phyloP scores from a whole-genome alignment of 1,140 invertebrate genomes.

The Drosophila paulistorum region DNA sequence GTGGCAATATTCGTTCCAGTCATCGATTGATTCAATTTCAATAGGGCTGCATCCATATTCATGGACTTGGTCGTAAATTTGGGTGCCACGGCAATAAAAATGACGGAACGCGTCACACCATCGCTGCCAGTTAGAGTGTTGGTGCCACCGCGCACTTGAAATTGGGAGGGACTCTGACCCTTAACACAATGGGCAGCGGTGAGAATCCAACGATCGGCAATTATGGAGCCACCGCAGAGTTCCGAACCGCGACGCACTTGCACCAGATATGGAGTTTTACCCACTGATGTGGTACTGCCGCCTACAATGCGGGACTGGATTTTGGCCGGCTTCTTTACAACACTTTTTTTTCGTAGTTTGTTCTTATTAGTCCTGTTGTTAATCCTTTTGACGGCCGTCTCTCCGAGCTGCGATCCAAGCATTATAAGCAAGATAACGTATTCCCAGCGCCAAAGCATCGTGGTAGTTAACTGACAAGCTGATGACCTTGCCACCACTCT shows the following conservation, averaged over 20 bases:
- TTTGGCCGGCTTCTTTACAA: neutral
- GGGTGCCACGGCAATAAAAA: conserved; percentile 8
- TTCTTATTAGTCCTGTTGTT: conserved; percentile 11
- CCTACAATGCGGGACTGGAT: conserved; percentile 48
- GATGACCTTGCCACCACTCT: conserved; percentile 55
- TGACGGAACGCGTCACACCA: conserved; percentile 32
- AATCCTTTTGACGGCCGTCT: neutral
- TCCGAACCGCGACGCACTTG: conserved; percentile 40
- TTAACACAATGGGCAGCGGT: conserved; percentile 54
- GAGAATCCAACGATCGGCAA: conserved; percentile 34
- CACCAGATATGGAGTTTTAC: conserved; percentile 28
- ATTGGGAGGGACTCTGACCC: conserved; percentile 4
- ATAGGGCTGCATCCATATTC: conserved; percentile 59
- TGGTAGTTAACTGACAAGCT: conserved; percentile 31
- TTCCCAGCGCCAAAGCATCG: conserved; percentile 59
- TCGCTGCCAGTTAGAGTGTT: conserved; percentile 35
- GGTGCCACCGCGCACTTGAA: conserved; percentile 45
- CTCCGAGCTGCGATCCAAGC: conserved; percentile 32
- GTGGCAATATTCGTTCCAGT: conserved; percentile 51
- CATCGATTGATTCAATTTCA: conserved; percentile 37
- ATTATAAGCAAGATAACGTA: conserved; percentile 42
- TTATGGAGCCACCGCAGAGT: conserved; percentile 51
- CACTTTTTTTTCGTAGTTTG: neutral
- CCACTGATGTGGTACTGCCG: conserved; percentile 30
- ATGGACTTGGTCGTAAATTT: conserved; percentile 20